Percentiles rank a stretch among this genome's conserved stretches.
phyloP scores from a whole-genome alignment of 2,888 invertebrate genomes.

The Siphlonurus alternatus region DNA sequence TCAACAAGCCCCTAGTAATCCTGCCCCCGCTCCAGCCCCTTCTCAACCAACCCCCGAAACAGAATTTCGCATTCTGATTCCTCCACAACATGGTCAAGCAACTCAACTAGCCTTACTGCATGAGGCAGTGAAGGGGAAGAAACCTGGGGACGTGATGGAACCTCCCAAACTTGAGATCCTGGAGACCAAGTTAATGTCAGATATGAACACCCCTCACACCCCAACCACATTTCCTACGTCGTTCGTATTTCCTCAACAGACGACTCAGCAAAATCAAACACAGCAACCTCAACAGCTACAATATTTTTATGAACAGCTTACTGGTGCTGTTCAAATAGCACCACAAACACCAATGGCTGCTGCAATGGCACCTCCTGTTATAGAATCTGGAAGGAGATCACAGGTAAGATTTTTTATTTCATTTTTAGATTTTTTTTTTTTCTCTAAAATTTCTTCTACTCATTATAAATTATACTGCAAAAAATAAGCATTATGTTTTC shows the following conservation, averaged over 20 bases:
- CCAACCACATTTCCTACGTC: not conserved
- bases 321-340: conserved; percentile 8
- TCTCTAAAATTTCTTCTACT: too few species aligned
- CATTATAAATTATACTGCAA: too few species aligned
- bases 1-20: not conserved
- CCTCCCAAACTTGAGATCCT: not conserved
- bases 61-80: not conserved
- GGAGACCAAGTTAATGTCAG: not conserved
- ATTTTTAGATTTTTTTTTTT: too few species aligned
- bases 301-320: conserved; percentile 9
- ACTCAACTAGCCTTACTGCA: not conserved
- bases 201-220: not conserved
- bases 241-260: not conserved
- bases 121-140: not conserved
- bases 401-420: too few species aligned
- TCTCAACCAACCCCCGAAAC: not conserved
- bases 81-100: not conserved
- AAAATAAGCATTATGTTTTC: too few species aligned
- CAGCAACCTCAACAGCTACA: conserved; percentile 8
- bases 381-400: conserved; percentile 25
- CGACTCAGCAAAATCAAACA: conserved; percentile 6
- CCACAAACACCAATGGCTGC: conserved; percentile 20
- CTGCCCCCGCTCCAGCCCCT: not conserved
- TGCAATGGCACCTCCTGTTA: conserved; percentile 14
- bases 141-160: not conserved